Percentiles rank a stretch among this genome's conserved stretches.
Conservation (phyloP, 2,888 invertebrate species). For the Ornithoptera priamus region DNA sequence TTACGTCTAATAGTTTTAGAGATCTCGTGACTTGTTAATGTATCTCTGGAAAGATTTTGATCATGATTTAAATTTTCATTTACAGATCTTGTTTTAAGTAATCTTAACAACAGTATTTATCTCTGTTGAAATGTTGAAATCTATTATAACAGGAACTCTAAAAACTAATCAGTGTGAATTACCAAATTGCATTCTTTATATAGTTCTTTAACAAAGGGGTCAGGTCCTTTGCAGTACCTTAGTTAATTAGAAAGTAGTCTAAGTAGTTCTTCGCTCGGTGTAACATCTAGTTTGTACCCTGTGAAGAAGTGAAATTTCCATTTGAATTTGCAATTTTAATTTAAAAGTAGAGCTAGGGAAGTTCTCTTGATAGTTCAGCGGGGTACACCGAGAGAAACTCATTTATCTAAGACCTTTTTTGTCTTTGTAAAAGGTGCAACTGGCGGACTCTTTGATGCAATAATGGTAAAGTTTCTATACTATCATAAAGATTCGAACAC, state of each 20-base stretch:
- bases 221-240: not conserved
- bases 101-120: too few species aligned
- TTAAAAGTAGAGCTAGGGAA: slow-evolving; percentile 19
- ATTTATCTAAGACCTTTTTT: slow-evolving; percentile 17
- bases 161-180: too few species aligned
- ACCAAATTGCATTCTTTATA: too few species aligned
- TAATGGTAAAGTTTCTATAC: slow-evolving; percentile 6
- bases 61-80: too few species aligned
- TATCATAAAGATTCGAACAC: not conserved
- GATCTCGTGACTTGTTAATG: too few species aligned
- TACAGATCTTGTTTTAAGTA: too few species aligned
- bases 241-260: slow-evolving; percentile 17
- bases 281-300: slow-evolving; percentile 13
- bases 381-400: slow-evolving; percentile 12
- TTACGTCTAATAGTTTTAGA: too few species aligned
- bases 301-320: slow-evolving; percentile 19
- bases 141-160: too few species aligned
- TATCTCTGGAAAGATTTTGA: too few species aligned
- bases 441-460: slow-evolving; percentile 13
- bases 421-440: slow-evolving; percentile 8
- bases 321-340: slow-evolving; percentile 29
- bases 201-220: not conserved
- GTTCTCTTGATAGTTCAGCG: slow-evolving; percentile 8
- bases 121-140: too few species aligned
- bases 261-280: slow-evolving; percentile 6